These are phyloP conservation scores for Saccopteryx bilineata DNA, from an alignment of 2,113 vertebrate genomes.

Conservation along the genomic window DNA sequence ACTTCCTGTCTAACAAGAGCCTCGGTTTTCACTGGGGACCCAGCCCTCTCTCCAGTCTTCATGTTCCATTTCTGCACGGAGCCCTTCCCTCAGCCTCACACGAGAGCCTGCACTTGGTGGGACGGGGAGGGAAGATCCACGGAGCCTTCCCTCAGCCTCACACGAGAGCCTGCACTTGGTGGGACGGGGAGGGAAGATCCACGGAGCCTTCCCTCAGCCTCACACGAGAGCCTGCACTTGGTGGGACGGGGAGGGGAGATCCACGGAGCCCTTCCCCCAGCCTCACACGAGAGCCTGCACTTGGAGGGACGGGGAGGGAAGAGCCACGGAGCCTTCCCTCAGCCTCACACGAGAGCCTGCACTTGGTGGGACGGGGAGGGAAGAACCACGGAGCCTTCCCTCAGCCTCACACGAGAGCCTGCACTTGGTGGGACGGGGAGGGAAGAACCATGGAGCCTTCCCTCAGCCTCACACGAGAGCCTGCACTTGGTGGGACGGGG, in stretches of 20 bases:
- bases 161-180: too few relatives aligned
- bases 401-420: not conserved
- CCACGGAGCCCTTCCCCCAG: not conserved
- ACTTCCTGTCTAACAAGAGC: not conserved
- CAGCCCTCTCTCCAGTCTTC: not conserved
- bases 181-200: too few relatives aligned
- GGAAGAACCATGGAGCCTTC: not conserved
- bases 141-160: not conserved
- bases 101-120: rapidly evolving
- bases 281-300: not conserved
- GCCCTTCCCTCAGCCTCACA: not conserved
- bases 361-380: not conserved
- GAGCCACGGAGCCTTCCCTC: not conserved
- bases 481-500: rapidly evolving
- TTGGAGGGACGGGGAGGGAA: too few relatives aligned
- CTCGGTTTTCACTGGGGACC: rapidly evolving
- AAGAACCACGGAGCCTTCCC: not conserved
- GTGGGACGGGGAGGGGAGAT: too few relatives aligned
- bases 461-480: not conserved
- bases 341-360: not conserved
- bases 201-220: too few relatives aligned
- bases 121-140: not conserved
- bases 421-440: too few relatives aligned
- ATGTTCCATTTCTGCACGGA: not conserved
- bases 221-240: too few relatives aligned